Percentiles rank a stretch among this genome's conserved stretches.
phyloP scores from a whole-genome alignment of 2,113 vertebrate genomes.

The Fregata magnificens region DNA sequence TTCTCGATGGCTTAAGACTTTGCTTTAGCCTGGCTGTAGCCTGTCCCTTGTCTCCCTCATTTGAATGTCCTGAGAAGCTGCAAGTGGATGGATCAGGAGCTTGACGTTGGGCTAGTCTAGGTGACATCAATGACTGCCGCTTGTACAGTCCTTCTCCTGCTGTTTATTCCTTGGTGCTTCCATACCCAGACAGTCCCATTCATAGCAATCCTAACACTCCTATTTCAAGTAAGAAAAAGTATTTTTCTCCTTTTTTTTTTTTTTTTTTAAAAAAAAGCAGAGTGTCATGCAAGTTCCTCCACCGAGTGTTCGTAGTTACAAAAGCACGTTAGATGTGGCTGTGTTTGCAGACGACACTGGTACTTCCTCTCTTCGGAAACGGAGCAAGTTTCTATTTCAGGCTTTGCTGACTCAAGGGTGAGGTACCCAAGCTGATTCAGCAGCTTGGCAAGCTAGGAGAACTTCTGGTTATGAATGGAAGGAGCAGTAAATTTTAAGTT shows the following conservation, averaged over 20 bases:
- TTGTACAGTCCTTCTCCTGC: background rate
- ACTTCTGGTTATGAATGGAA: conserved; percentile 35
- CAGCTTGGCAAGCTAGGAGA: conserved; percentile 29
- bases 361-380: conserved; percentile 12
- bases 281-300: background rate
- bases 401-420: conserved; percentile 58
- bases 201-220: background rate
- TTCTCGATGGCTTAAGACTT: background rate
- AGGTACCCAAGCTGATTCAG: conserved; percentile 50
- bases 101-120: background rate
- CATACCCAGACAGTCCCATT: background rate
- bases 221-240: background rate
- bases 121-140: background rate
- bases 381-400: conserved; percentile 40
- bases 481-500: conserved; percentile 1
- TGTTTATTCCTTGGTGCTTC: background rate
- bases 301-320: background rate
- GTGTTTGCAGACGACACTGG: background rate
- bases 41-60: background rate
- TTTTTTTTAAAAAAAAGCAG: background rate
- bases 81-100: background rate
- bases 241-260: too few relatives aligned
- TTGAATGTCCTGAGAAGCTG: background rate
- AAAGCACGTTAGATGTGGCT: background rate
- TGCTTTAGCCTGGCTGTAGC: background rate